Evolutionary conservation across 2,888 invertebrate genomes (phyloP).

Genomic region (Masnerella sp.): DNA sequence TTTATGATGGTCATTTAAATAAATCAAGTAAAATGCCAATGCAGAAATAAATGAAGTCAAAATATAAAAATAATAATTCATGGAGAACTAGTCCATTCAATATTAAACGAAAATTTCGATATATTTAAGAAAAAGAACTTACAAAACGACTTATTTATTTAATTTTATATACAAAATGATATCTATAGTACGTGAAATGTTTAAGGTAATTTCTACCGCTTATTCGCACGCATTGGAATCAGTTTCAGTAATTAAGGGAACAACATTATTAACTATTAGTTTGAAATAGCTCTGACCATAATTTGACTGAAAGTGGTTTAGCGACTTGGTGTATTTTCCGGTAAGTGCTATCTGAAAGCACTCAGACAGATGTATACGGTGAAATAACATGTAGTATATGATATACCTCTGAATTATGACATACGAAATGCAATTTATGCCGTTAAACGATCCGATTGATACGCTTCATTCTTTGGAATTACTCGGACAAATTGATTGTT

Average conservation of each 20-base stretch:
- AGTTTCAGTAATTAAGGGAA: conserved; percentile 29
- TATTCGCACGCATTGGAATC: too few relatives aligned
- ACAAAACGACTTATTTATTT: too few relatives aligned
- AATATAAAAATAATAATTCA: too few relatives aligned
- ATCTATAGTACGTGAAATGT: too few relatives aligned
- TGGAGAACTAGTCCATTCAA: too few relatives aligned
- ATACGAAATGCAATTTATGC: conserved; percentile 24
- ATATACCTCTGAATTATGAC: conserved; percentile 1
- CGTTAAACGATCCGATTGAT: conserved; percentile 5
- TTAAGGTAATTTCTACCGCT: too few relatives aligned
- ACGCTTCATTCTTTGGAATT: conserved; percentile 8
- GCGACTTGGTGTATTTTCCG: conserved; percentile 35
- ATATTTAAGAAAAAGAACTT: too few relatives aligned
- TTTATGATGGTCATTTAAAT: too few relatives aligned
- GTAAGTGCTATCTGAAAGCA: conserved; percentile 34
- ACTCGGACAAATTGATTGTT: conserved; percentile 1
- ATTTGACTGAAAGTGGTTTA: conserved; percentile 37
- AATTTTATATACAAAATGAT: too few relatives aligned
- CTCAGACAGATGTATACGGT: conserved; percentile 3
- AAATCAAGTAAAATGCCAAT: too few relatives aligned
- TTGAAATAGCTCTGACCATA: conserved; percentile 22
- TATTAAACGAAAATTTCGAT: too few relatives aligned
- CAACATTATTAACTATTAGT: conserved; percentile 34
- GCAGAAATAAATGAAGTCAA: too few relatives aligned
- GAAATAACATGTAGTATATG: conserved; percentile 9